Base-by-base conservation (phyloP, 2,888 invertebrate species). In the Xestoiulus laeticollis region DNA sequence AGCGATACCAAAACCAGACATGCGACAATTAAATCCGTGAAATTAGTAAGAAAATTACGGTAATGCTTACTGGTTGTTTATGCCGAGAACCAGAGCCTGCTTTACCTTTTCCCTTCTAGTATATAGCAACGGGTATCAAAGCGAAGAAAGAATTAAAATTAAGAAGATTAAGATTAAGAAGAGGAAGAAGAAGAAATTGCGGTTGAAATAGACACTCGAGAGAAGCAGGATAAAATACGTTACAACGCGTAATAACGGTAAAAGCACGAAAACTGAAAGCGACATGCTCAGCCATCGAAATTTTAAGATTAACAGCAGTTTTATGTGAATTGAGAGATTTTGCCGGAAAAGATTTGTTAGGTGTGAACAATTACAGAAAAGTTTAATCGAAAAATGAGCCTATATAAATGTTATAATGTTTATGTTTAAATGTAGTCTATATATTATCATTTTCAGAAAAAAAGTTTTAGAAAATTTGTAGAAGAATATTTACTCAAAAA, bases 21-120 rank as follows among this genome's bases (percentile, higher is more conserved):
- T 30, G 78, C 78, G 30, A 78, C 26, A 30, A 30, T 10, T 0
- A 3, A 6, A 6, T 3, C 30, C 78, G 30, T 78, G 78, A 26
- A 14, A 78, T 78, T 78, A 78, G 78, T 78, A 78, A 12, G 78
- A 78, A 78, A 43, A 30, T 26, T 4, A 78, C 30, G 26, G 12
- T 30, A 30, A 44, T 38, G 38, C 85, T 85, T 85, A 85, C 85
- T 85, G 85, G 85, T 44, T 85, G 85, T 44, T 38, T 38, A 22
- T 43, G 33, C 22, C 85, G 85, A 85, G 85, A 85, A 16, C 85
- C 85, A 8, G 85, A 85, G 26, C 85, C 85, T 22, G 85, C 38
- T 85, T 38, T 85, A 85, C 38, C 85, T 44, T 44, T 85, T 85
- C 3, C 85, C 44, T 85, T 85, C 85, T 85, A 26, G n/a, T 10